Evolutionary conservation across 2,113 vertebrate species (phyloP), one percentile per base, ranked within the genome.

Genomic region (Cyphomyrus plagiostoma): DNA sequence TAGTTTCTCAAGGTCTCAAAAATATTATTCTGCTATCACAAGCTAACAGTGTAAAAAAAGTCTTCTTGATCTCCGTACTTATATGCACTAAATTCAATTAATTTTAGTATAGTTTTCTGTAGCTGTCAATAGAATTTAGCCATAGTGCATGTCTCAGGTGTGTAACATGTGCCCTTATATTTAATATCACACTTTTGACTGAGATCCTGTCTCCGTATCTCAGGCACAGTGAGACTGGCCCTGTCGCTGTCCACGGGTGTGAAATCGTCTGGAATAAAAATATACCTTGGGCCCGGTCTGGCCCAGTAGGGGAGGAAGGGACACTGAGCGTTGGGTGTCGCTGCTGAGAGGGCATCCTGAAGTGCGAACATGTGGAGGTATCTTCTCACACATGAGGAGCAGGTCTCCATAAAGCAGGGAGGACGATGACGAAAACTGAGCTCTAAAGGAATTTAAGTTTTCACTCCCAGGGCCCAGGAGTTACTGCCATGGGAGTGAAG

Each of bases 401-500:
- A 30, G 62, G 62, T 88, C 53, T 46, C 35, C 42, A 50, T 30
- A 80, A 52, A 70, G n/a, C 62, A 13, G 62, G 62, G 4, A 13
- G 13, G 62, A 30, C 26, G 50, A 53, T 35, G 48, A 58, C 13
- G 0, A 26, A 84, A 49, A 5, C 46, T 82, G 49, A 83, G 35
- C 89, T 58, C 30, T 89, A 35, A 58, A 84, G 82, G 50, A 46
- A 11, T 53, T n/a, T 80, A 15, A 48, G 13, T 58, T n/a, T 35
- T 53, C 88, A 83, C 88, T 49, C 45, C 5, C 70, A n/a, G 26
- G 26, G 11, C 30, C 70, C 53, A 56, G 50, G 87, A 88, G 88
- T 82, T 89, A 53, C 45, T 88, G 62, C 23, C 58, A 19, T 89
- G 88, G 30, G 17, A 89, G 48, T 77, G 70, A 35, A 52, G 88